Evolutionary conservation across 2,888 invertebrate species (phyloP).

Genomic region (Drosophila emarginata): DNA sequence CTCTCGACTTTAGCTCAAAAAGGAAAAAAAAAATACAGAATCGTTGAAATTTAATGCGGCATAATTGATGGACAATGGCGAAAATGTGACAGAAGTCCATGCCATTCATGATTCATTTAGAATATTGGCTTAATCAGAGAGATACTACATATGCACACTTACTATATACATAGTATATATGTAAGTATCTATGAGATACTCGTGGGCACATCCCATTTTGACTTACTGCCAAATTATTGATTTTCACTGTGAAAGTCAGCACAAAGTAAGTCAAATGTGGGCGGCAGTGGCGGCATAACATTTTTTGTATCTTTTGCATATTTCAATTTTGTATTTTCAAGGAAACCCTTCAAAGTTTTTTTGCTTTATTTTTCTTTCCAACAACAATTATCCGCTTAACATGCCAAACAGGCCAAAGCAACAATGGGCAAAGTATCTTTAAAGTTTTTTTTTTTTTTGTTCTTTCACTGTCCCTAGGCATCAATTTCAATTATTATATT

Average conservation of each 20-base stretch:
- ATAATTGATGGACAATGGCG: constrained; percentile 70
- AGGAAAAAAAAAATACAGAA: constrained; percentile 21
- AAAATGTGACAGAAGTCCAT: constrained; percentile 30
- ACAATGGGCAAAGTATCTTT: constrained; percentile 66
- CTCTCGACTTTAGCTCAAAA: background rate
- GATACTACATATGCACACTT: constrained; percentile 30
- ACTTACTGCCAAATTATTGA: constrained; percentile 58
- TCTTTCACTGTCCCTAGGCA: constrained; percentile 6
- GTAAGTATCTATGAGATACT: background rate
- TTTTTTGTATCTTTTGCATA: constrained; percentile 34
- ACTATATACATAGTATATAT: background rate
- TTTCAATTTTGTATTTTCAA: constrained; percentile 40
- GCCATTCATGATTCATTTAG: constrained; percentile 58
- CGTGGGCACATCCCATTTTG: constrained; percentile 25
- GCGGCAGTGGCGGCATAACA: constrained; percentile 34
- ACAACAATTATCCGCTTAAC: constrained; percentile 71
- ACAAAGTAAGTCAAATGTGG: constrained; percentile 13
- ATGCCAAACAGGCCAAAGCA: constrained; percentile 65
- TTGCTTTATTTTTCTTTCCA: constrained; percentile 68
- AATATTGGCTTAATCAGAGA: constrained; percentile 54
- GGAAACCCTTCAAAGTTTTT: constrained; percentile 78
- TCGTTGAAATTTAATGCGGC: constrained; percentile 60
- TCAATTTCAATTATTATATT: constrained; percentile 26
- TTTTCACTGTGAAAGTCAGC: constrained; percentile 44
- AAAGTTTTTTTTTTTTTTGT: background rate